A percentile compares a stretch with the other conserved stretches of the same genome.
phyloP scores from a whole-genome alignment of 2,113 vertebrate genomes.

The Sylvilagus bachmani region DNA sequence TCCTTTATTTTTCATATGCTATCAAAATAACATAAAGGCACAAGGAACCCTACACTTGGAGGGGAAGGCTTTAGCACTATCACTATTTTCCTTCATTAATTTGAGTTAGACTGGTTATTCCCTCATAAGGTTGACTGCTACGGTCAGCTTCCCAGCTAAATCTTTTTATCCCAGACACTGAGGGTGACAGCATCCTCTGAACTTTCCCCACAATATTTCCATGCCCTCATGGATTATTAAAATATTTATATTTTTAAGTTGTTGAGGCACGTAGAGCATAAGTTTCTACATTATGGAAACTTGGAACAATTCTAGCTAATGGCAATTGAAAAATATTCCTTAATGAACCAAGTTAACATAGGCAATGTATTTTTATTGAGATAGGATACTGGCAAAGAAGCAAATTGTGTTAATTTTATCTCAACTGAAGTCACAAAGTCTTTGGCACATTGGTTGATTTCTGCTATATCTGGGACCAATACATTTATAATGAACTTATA shows the following conservation, averaged over 20 bases:
- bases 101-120: background rate
- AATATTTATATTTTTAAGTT: background rate
- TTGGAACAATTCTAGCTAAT: background rate
- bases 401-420: background rate
- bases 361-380: background rate
- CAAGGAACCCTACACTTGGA: background rate
- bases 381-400: background rate
- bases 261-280: background rate
- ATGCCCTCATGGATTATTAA: background rate
- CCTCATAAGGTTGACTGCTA: background rate
- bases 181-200: background rate
- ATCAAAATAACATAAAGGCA: background rate
- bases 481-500: background rate
- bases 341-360: background rate
- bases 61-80: too few relatives aligned
- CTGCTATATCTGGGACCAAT: background rate
- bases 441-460: background rate
- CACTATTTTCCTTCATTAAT: background rate
- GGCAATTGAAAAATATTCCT: slow-evolving; percentile 4
- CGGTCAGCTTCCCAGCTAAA: background rate
- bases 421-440: background rate
- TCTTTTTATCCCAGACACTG: background rate
- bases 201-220: background rate
- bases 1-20: background rate
- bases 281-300: background rate